Evolutionary conservation across 1,140 invertebrate species (phyloP).

Genomic region (Drosophila melanogaster): DNA sequence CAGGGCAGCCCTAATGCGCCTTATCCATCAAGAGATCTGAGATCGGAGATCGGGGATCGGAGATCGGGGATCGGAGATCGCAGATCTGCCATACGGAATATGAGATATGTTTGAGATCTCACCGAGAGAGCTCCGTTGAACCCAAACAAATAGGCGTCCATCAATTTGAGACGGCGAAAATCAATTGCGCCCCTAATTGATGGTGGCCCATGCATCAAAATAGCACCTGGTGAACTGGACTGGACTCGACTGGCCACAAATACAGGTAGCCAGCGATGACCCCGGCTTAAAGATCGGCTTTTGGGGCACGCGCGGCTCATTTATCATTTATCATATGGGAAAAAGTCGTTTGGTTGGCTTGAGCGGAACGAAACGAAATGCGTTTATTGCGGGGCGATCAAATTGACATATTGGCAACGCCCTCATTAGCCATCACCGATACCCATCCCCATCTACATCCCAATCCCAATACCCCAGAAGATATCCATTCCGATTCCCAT

Average conservation of each 20-base stretch:
- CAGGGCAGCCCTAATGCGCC: conserved; percentile 50
- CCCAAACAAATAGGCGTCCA: conserved; percentile 13
- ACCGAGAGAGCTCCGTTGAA: neutral
- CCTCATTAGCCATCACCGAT: conserved; percentile 49
- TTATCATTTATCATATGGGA: conserved; percentile 44
- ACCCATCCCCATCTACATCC: neutral
- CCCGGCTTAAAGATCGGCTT: conserved; percentile 11
- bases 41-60: neutral
- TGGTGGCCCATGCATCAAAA: conserved; percentile 72
- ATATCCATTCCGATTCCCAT: neutral
- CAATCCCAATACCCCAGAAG: no score
- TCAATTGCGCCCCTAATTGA: conserved; percentile 72
- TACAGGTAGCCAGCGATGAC: conserved; percentile 60
- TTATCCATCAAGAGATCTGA: conserved; percentile 59
- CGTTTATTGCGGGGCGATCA: conserved; percentile 28
- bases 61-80: no score
- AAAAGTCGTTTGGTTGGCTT: conserved; percentile 8
- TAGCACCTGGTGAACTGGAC: conserved; percentile 66
- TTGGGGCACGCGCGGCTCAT: conserved; percentile 67
- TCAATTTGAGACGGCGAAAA: conserved; percentile 31
- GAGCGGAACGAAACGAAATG: conserved; percentile 22
- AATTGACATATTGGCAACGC: conserved; percentile 79
- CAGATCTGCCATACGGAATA: neutral
- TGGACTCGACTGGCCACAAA: conserved; percentile 34
- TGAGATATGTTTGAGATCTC: neutral